phyloP scores from a whole-genome alignment of 1,140 invertebrate species.

The Pteromalus puparum region DNA sequence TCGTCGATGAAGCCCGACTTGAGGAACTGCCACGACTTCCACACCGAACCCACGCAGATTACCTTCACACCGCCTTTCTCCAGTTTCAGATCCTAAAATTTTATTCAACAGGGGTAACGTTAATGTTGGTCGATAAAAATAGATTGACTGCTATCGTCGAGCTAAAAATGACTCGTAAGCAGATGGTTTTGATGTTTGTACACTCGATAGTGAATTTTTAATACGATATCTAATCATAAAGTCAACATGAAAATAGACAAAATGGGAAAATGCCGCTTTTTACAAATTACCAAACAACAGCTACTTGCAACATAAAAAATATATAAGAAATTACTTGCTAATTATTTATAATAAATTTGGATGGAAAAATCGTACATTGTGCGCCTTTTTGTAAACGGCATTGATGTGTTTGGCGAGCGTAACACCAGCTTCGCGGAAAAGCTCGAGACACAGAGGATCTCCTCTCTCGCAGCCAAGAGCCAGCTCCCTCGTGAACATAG shows the following conservation, averaged over 20 bases:
- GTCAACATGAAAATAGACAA: background rate
- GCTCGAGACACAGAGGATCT: slow-evolving; percentile 82
- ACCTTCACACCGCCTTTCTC: slow-evolving; percentile 83
- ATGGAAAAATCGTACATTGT: slow-evolving; percentile 74
- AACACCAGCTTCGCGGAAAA: slow-evolving; percentile 88
- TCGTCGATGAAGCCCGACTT: slow-evolving; percentile 81
- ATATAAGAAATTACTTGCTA: too few relatives aligned
- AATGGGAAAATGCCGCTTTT: too few relatives aligned
- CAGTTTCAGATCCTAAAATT: slow-evolving; percentile 74
- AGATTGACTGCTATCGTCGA: background rate
- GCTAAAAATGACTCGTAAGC: background rate
- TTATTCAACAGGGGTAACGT: background rate
- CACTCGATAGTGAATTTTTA: background rate
- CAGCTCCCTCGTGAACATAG: slow-evolving; percentile 86
- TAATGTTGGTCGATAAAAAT: background rate
- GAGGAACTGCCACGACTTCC: slow-evolving; percentile 92
- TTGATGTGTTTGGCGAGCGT: slow-evolving; percentile 84
- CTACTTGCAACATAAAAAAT: too few relatives aligned
- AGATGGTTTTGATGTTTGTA: background rate
- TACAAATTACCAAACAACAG: too few relatives aligned
- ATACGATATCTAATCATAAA: background rate
- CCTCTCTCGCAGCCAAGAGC: slow-evolving; percentile 81
- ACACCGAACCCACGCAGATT: slow-evolving; percentile 96
- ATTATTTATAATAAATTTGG: too few relatives aligned
- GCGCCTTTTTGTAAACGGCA: slow-evolving; percentile 83